Base-by-base conservation (phyloP, 37 sponge, comb jelly and placozoan species). In the Spongia lamella region DNA sequence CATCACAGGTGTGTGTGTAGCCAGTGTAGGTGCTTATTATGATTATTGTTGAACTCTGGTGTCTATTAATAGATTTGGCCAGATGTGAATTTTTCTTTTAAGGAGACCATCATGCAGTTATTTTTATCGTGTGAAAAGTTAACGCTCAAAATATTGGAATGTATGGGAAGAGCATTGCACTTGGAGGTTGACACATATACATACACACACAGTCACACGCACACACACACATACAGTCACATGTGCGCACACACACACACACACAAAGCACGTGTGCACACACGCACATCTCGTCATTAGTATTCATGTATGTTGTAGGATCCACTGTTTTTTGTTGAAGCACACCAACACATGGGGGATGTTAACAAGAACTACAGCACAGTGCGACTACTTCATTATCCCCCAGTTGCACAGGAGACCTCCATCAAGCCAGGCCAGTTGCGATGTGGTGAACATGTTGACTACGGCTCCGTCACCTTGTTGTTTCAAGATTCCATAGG, bases 341-440 rank as follows among this genome's bases (percentile, higher is more conserved):
- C 31, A 36, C 89, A 88, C 59, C 56, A 27, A 32, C 26, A 66
- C 25, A 43, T 72, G 14, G 72, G 73, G 7, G 35, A 66, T 22
- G 2, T 24, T 9, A 31, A 21, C 9, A 38, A 62, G 31, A 77
- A 38, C 56, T 73, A 22, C 51, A 83, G 79, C 19, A 88, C 89
- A 24, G 43, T 79, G 22, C 51, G 89, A 7, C 39, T 75, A 2
- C 80, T 88, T 31, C 75, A 83, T 75, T 88, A 88, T 70, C 89
- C 89, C 57, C 79, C 89, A 20, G 37, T 88, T n/a, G 53, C 61
- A 16, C 19, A 62, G 22, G 31, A 9, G 39, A 25, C 13, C 0
- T 35, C 24, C 21, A 51, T 88, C 53, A 83, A 83, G 39, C 47
- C 47, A 43, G 47, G 47, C 47, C 47, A 43, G 47, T 9, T 43